phyloP scores from a whole-genome alignment of 1,140 invertebrate species.

The Solenopsis fugax region DNA sequence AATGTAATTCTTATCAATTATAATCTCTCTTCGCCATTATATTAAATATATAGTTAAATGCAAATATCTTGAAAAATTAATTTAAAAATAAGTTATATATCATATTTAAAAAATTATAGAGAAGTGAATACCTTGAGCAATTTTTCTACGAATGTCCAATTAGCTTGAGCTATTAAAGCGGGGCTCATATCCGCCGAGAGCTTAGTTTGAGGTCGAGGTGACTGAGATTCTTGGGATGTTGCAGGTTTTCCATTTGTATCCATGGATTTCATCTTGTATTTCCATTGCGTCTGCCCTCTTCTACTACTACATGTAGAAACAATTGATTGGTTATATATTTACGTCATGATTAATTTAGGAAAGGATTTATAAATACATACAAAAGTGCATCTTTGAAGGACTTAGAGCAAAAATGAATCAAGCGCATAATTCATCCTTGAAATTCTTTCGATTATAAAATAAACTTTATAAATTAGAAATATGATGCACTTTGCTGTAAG shows the following conservation, averaged over 20 bases:
- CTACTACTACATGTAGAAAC: slow-evolving; percentile 78
- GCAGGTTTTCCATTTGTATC: slow-evolving; percentile 83
- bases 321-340: not conserved
- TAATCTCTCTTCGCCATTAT: not conserved
- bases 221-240: slow-evolving; percentile 84
- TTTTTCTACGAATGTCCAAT: slow-evolving; percentile 99
- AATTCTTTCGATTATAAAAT: not conserved
- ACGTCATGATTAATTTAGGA: not conserved
- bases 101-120: not conserved
- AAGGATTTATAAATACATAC: slow-evolving; percentile 15
- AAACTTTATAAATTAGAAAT: not conserved
- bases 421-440: not conserved
- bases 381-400: not conserved
- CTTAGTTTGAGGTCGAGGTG: slow-evolving; percentile 86
- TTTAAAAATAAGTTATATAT: slow-evolving; percentile 10
- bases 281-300: slow-evolving; percentile 85
- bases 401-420: not conserved
- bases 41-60: no score
- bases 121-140: slow-evolving; percentile 93
- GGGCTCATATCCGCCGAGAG: slow-evolving; percentile 90
- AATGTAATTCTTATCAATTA: not conserved
- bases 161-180: slow-evolving; percentile 97
- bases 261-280: slow-evolving; percentile 86
- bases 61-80: not conserved
- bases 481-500: not conserved